These are phyloP conservation scores for Tyria jacobaeae DNA, from an alignment of 2,888 invertebrate species.

Conservation along the genomic window DNA sequence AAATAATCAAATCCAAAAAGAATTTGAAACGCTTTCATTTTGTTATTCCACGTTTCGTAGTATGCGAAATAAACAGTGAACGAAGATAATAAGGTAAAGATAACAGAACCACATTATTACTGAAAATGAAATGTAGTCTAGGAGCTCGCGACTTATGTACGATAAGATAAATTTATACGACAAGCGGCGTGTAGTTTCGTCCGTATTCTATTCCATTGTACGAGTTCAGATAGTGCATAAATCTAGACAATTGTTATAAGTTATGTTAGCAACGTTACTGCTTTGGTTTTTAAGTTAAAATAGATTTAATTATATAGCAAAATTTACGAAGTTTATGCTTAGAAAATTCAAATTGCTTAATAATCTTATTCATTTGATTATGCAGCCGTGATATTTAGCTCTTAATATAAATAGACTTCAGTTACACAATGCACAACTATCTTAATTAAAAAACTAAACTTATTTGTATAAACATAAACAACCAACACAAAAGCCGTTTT, in stretches of 20 bases:
- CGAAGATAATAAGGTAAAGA: conserved; percentile 54
- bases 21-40: not conserved
- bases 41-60: conserved; percentile 30
- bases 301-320: not conserved
- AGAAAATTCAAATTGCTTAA: too few species aligned
- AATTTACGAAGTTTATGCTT: not conserved
- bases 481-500: too few species aligned
- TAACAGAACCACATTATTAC: conserved; percentile 52
- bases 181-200: not conserved
- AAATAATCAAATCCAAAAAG: conserved; percentile 15
- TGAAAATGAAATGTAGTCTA: conserved; percentile 42
- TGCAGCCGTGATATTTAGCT: too few species aligned
- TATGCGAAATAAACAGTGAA: conserved; percentile 49
- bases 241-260: conserved; percentile 10
- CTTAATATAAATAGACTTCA: too few species aligned
- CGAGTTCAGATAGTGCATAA: conserved; percentile 11
- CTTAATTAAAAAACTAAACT: too few species aligned
- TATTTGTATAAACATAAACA: too few species aligned
- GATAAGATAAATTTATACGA: conserved; percentile 45
- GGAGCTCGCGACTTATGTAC: conserved; percentile 33
- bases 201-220: not conserved
- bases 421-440: too few species aligned
- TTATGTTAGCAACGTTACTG: not conserved
- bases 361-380: too few species aligned
- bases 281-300: not conserved